These are phyloP conservation scores for Drosophila ananassae DNA, from an alignment of 1,140 invertebrate genomes.

Conservation along the genomic window DNA sequence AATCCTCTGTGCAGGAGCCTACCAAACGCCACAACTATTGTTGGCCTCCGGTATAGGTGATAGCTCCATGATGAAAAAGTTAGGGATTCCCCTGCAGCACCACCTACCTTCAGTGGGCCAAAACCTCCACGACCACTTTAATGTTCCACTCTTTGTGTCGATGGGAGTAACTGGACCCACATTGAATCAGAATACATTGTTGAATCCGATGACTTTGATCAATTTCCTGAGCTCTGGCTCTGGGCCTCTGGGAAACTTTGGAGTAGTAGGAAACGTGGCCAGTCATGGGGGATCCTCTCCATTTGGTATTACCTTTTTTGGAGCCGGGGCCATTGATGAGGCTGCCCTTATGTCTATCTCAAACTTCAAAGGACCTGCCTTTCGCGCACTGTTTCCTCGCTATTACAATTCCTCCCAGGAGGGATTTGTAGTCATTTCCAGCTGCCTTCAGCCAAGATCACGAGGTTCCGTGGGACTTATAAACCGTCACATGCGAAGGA, in stretches of 20 bases:
- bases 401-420: slow-evolving; percentile 87
- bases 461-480: slow-evolving; percentile 87
- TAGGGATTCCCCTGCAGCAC: slow-evolving; percentile 85
- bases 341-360: slow-evolving; percentile 87
- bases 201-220: slow-evolving; percentile 85
- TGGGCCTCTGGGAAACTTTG: slow-evolving; percentile 86
- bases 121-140: slow-evolving; percentile 90
- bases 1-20: slow-evolving; percentile 88
- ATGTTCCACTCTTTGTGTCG: slow-evolving; percentile 88
- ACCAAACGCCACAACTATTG: slow-evolving; percentile 89
- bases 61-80: slow-evolving; percentile 83
- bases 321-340: slow-evolving; percentile 88
- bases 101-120: slow-evolving; percentile 86
- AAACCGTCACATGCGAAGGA: slow-evolving; percentile 85
- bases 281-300: slow-evolving; percentile 61
- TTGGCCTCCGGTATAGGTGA: slow-evolving; percentile 89
- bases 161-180: slow-evolving; percentile 87
- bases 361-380: slow-evolving; percentile 87
- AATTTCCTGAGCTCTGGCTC: slow-evolving; percentile 87
- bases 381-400: slow-evolving; percentile 87
- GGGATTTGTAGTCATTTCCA: slow-evolving; percentile 88
- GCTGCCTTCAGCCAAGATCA: slow-evolving; percentile 88
- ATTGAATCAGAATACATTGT: slow-evolving; percentile 85
- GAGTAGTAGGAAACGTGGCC: slow-evolving; percentile 86
- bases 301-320: slow-evolving; percentile 87